Percentiles rank a stretch among this genome's conserved stretches.
phyloP scores from a whole-genome alignment of 2,888 invertebrate species.

The Acholoe squamosa region DNA sequence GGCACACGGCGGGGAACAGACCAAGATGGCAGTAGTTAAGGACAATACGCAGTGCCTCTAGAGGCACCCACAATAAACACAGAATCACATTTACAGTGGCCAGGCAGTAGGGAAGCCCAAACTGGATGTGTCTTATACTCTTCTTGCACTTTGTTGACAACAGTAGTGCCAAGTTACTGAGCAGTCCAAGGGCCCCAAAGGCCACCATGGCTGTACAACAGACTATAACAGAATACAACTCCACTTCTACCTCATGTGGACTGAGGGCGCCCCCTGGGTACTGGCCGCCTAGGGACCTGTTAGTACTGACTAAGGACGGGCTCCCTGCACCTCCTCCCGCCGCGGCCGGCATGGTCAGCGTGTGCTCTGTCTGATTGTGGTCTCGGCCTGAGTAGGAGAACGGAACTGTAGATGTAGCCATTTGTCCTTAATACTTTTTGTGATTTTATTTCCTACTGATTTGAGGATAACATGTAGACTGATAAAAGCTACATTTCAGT shows the following conservation, averaged over 20 bases:
- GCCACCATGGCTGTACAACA: conserved; percentile 52
- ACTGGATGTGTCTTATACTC: conserved; percentile 62
- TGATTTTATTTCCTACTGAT: no score
- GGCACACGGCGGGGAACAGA: conserved; percentile 46
- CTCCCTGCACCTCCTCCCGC: not conserved
- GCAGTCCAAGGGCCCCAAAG: conserved; percentile 56
- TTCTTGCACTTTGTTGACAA: conserved; percentile 62
- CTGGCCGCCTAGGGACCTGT: not conserved
- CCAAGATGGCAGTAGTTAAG: conserved; percentile 46
- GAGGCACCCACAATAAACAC: conserved; percentile 63
- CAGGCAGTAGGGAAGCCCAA: conserved; percentile 60
- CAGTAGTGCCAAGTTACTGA: conserved; percentile 61
- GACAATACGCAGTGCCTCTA: conserved; percentile 54
- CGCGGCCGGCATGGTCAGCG: conserved; percentile 6
- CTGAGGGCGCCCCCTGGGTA: not conserved
- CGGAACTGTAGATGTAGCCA: conserved; percentile 1
- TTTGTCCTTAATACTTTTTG: no score
- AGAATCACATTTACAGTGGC: conserved; percentile 57
- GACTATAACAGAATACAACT: conserved; percentile 48
- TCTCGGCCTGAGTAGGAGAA: conserved; percentile 35
- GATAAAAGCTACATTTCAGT: no score
- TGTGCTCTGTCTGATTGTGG: conserved; percentile 32
- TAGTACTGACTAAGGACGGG: not conserved
- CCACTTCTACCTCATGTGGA: conserved; percentile 33
- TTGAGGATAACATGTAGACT: no score